Conservation (phyloP, 2,888 invertebrate genomes). For the Plebejus anna region DNA sequence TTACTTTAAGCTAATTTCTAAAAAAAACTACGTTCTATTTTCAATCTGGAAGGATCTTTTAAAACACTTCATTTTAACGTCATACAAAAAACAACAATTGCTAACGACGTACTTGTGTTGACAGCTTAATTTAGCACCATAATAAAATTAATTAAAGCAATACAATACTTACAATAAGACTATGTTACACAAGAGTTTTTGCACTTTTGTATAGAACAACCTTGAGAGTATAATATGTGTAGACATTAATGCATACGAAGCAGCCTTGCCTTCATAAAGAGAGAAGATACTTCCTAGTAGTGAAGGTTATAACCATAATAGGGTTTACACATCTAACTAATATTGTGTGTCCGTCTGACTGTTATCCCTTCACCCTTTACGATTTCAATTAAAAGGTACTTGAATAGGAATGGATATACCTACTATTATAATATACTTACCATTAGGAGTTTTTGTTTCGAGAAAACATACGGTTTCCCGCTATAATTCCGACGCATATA, state of each 20-base stretch:
- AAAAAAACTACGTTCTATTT: background rate
- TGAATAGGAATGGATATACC: too few species aligned
- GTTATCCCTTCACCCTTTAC: too few species aligned
- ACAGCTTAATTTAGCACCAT: background rate
- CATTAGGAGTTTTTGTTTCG: background rate
- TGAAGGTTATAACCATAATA: background rate
- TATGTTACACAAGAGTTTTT: background rate
- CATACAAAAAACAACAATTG: background rate
- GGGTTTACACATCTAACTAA: background rate
- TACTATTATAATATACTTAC: too few species aligned
- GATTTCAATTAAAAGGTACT: too few species aligned
- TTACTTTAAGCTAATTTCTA: background rate
- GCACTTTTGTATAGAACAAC: background rate
- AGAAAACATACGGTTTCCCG: background rate
- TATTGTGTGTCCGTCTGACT: background rate
- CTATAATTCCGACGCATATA: too few species aligned
- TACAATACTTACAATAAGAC: background rate
- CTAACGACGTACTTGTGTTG: background rate
- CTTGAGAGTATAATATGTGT: background rate
- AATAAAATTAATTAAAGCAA: slow-evolving; percentile 18
- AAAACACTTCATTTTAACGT: background rate
- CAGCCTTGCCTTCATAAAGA: background rate
- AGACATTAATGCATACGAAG: background rate
- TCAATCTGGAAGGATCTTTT: background rate
- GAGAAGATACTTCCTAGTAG: background rate